Base-by-base conservation (phyloP, 2,888 invertebrate species). In the Pomacea canaliculata region DNA sequence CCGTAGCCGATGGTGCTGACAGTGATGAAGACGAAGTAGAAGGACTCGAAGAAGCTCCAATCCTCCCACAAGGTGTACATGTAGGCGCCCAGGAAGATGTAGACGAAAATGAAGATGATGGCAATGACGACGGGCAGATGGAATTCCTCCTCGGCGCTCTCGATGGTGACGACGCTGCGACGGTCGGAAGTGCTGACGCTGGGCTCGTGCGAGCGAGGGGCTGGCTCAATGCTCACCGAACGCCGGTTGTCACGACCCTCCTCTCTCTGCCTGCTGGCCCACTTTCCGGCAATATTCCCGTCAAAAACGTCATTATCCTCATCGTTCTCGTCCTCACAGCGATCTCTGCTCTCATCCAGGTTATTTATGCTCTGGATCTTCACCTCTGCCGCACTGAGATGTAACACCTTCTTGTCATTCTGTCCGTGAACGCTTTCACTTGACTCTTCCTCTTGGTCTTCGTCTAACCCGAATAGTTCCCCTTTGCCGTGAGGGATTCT, bases 1-100 rank as follows among this genome's bases (percentile, higher is more conserved):
- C 97, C 97, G 85, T 98, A 96, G n/a, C 98, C 98, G 77, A 99
- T 97, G 0, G 98, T 99, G 1, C 97, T 96, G 94, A 98, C 96
- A 0, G 97, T 97, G 85, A 98, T 96, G 90, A 98, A 98, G 8
- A 98, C 96, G 90, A 98, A 99, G 91, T 99, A 99, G 90, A 99
- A 97, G 0, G 98, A 94, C 78, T 96, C 96, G 86, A 97, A 95
- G 91, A 96, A 96, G n/a, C 93, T 93, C 98, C 98, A 99, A 23
- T 90, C 96, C 27, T 89, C 96, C 81, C 92, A 92, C 92, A 92
- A 92, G 18, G 89, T 86, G 82, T 92, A 98, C 0, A 95, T 93
- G 1, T 94, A 92, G 0, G 96, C 96, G 0, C 98, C 98, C 23
- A 95, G 91, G 78, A 97, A 93, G 68, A 98, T 96, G 91, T 99